Base-by-base conservation (phyloP, 2,888 invertebrate genomes). In the Pseudococcus jackbeardsleyi region DNA sequence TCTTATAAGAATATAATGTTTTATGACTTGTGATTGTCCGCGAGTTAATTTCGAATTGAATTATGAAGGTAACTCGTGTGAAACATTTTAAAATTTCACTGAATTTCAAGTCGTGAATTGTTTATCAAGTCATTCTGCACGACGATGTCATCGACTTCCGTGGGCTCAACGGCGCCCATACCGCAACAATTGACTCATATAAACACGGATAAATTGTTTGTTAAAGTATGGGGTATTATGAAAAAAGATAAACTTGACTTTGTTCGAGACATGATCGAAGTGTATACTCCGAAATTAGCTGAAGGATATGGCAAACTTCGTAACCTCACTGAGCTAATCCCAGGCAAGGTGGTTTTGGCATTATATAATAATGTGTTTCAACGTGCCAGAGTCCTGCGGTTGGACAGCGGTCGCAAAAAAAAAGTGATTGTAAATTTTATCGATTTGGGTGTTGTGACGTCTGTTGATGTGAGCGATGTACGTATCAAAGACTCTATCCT, bases 211-310 rank as follows among this genome's bases (percentile, higher is more conserved):
- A 39, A 39, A 26, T 15, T 12, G 0, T 22, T 88, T 5, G 7
- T 88, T 59, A 77, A 39, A 26, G 42, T 88, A 54, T 88, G 77
- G 54, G 88, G 88, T 2, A 54, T 88, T 39, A 39, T n/a, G 0
- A 59, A 88, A n/a, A 48, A 50, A 48, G 79, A 79, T 12, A 26
- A 19, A 19, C 19, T n/a, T 0, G 39, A 19, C 12, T 79, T 54
- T n/a, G 19, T 82, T 11, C 50, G 79, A 33, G 79, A 82, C 17
- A 19, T 88, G 12, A 50, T 88, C 7, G 54, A 88, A 12, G 42
- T 42, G 6, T 50, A 79, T 50, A 6, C 26, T 11, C n/a, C 77
- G 5, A 77, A 39, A 50, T 39, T 88, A 33, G 48, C 11, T 1
- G 39, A 54, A 17, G 82, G 88, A 11, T 11, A 6, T 12, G 54